phyloP scores from a whole-genome alignment of 1,140 invertebrate species.

The Meloidogyne floridensis region DNA sequence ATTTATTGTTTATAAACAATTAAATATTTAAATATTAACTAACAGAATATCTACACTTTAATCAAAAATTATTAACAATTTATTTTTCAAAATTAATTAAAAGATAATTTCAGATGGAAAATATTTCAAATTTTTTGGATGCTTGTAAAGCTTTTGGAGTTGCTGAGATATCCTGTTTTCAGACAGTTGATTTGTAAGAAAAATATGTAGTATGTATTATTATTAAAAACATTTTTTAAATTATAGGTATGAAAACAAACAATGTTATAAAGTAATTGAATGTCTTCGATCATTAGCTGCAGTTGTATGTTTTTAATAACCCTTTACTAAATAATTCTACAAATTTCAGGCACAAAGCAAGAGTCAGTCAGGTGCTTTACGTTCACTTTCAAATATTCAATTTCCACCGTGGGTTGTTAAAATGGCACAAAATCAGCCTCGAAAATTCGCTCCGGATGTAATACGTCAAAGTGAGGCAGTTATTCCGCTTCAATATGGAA shows the following conservation, averaged over 20 bases:
- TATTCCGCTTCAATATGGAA: conserved; percentile 66
- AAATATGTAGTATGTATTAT: neutral
- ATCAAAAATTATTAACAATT: too few species aligned
- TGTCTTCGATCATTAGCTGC: conserved; percentile 62
- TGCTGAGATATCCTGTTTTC: conserved; percentile 72
- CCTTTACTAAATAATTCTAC: neutral
- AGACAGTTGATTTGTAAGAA: conserved; percentile 73
- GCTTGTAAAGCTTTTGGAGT: conserved; percentile 72
- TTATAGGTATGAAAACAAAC: conserved; percentile 71
- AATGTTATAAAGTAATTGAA: conserved; percentile 70
- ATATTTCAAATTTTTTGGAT: conserved; percentile 74
- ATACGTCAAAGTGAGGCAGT: conserved; percentile 70
- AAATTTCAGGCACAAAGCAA: conserved; percentile 70
- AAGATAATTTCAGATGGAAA: conserved; percentile 70
- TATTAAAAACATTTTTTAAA: neutral
- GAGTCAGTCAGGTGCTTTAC: neutral
- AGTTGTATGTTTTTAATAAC: conserved; percentile 45
- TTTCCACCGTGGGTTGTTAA: conserved; percentile 70
- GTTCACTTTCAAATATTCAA: conserved; percentile 62
- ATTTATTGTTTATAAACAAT: too few species aligned
- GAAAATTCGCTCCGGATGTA: conserved; percentile 68
- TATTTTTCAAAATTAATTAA: neutral
- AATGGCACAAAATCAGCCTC: conserved; percentile 69
- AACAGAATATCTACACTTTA: too few species aligned
- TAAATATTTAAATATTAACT: too few species aligned